Percentiles rank a stretch among this genome's conserved stretches.
Conservation (phyloP, 2,797 vertebrate genomes). For the Paramormyrops hopkinsi region DNA sequence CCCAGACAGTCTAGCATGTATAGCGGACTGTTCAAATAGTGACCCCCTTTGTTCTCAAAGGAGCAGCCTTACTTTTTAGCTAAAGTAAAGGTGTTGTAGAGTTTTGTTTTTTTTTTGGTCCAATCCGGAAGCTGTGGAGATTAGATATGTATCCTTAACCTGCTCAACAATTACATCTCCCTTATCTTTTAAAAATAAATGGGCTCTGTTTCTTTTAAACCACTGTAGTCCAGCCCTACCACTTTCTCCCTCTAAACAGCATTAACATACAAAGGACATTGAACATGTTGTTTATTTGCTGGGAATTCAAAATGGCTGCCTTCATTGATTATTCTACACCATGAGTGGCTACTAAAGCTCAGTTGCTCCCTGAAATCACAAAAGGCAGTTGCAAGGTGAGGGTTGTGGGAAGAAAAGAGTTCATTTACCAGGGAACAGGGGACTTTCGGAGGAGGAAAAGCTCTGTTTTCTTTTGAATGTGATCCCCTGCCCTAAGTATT, state of each 20-base stretch:
- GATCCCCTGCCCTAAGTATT: not conserved
- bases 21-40: not conserved
- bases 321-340: not conserved
- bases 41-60: not conserved
- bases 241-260: not conserved
- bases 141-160: conserved; percentile 12
- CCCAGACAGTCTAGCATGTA: not conserved
- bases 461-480: not conserved
- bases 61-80: not conserved
- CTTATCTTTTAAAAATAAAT: conserved; percentile 12
- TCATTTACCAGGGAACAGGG: not conserved
- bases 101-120: not conserved
- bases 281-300: conserved; percentile 11
- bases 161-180: not conserved
- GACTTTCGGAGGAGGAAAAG: not conserved
- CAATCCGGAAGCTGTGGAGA: not conserved
- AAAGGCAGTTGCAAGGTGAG: not conserved
- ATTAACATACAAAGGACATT: conserved; percentile 8
- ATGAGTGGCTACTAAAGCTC: conserved; percentile 15
- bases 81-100: not conserved
- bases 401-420: not conserved
- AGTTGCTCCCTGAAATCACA: not conserved
- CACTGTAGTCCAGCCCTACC: conserved; percentile 6
- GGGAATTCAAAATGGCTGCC: not conserved
- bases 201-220: conserved; percentile 11